Evolutionary conservation across 2,113 vertebrate species (phyloP).

Genomic region (Psilopsiagon aurifrons): DNA sequence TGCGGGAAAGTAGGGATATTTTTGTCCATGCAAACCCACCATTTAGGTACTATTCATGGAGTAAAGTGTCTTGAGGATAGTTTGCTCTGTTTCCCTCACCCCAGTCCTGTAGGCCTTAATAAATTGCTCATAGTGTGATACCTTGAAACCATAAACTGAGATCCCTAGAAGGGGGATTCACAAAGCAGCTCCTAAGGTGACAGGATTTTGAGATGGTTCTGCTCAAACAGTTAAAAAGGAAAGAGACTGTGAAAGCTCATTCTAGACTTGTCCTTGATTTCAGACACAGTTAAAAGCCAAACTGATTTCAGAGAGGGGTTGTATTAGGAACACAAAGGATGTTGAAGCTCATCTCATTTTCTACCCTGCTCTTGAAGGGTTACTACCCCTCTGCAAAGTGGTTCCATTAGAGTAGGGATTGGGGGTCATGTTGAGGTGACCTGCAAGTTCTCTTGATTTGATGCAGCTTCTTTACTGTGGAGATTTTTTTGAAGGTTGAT

Average conservation of each 20-base stretch:
- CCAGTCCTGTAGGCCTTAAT: neutral
- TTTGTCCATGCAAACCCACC: neutral
- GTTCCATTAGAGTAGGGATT: neutral
- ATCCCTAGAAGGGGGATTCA: neutral
- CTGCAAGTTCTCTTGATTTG: neutral
- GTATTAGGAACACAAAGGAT: neutral
- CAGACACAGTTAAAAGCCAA: neutral
- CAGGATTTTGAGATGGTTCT: neutral
- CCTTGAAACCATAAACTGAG: neutral
- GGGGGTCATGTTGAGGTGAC: neutral
- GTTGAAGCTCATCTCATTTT: neutral
- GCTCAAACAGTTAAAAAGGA: neutral
- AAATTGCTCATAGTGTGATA: neutral
- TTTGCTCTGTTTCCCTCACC: rapidly evolving
- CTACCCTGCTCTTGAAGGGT: neutral
- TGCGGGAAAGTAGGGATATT: neutral
- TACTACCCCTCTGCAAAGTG: neutral
- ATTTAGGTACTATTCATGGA: neutral
- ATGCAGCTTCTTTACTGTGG: neutral
- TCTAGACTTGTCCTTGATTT: neutral
- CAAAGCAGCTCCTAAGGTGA: neutral
- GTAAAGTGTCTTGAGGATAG: neutral
- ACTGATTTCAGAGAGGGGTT: slow-evolving; percentile 7
- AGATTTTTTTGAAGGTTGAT: neutral
- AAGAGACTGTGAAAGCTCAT: neutral